Evolutionary conservation across 1,140 invertebrate species (phyloP), one percentile per base, ranked within the genome.

Genomic region (Zaprionus capensis): DNA sequence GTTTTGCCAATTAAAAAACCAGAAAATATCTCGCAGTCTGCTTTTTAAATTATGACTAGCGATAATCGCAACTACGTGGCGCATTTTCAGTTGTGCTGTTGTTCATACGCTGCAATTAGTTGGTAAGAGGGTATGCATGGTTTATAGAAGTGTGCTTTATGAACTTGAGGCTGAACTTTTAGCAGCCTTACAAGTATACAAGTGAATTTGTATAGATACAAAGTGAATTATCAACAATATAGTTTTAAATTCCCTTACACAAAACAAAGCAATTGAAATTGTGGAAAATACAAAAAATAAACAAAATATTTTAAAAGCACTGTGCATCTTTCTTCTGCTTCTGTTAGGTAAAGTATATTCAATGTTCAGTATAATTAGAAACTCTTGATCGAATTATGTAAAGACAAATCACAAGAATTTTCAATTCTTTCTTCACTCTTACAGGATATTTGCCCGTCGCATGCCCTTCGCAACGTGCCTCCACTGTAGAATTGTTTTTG

Each of bases 1-100:
- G 84, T 79, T 80, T 88, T 84, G 84, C 84, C 84, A 88, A 88
- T 88, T 88, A 88, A 88, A 85, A 87, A 83, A 69, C 57, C 74
- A 71, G 63, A 87, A 83, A 84, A 67, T 73, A 75, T 71, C 66
- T 62, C 20, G 20, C 34, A 26, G 41, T 65, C 56, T 51, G 53
- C 46, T 76, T 58, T 49, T 51, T 88, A 88, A 88, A 70, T 88
- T 88, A 88, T 88, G 85, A 88, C 70, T 79, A 69, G 75, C 75
- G 85, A 90, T 88, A 88, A 88, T 90, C 85, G 76, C 70, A 46
- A 76, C 68, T 56, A 64, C 76, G 76, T 71, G 72, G 64, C 49
- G 71, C 46, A 31, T 55, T 15, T 49, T 49, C 31, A 59, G 34
- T 58, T 58, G 20, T 56, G 26, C 24, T 71, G 36, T 44, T 17